These are phyloP conservation scores for Strix uralensis DNA, from an alignment of 2,113 vertebrate species.

Conservation along the genomic window DNA sequence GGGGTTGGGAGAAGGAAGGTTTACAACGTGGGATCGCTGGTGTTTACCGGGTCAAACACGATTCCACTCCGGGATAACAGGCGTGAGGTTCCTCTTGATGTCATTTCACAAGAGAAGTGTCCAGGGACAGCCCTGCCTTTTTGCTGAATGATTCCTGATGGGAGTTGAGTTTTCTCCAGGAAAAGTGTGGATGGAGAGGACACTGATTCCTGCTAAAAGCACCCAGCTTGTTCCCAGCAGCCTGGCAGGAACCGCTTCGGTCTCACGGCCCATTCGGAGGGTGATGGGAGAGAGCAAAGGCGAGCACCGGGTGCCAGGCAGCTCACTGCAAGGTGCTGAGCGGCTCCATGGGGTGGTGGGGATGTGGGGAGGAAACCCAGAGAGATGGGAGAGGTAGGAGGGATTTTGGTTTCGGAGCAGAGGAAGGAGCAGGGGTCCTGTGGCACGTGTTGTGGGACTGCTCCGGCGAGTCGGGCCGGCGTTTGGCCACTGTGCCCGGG, in stretches of 20 bases:
- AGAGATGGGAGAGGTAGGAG: neutral
- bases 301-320: fast-evolving
- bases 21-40: neutral
- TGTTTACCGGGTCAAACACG: fast-evolving
- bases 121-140: neutral
- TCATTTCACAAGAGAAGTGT: neutral
- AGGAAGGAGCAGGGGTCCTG: neutral
- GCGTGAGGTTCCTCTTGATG: neutral
- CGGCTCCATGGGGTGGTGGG: neutral
- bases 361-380: no score
- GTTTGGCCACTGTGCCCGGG: neutral
- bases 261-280: fast-evolving
- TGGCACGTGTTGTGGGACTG: fast-evolving
- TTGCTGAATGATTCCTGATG: neutral
- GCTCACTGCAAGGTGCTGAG: neutral
- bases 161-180: neutral
- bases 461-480: neutral
- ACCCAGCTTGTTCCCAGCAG: neutral
- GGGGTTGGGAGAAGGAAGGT: neutral
- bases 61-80: fast-evolving
- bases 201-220: fast-evolving
- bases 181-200: neutral
- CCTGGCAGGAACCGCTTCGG: fast-evolving
- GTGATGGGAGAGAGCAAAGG: neutral
- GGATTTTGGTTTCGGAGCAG: fast-evolving